Conservation (phyloP, 2,797 vertebrate genomes). For the Fratercula arctica region DNA sequence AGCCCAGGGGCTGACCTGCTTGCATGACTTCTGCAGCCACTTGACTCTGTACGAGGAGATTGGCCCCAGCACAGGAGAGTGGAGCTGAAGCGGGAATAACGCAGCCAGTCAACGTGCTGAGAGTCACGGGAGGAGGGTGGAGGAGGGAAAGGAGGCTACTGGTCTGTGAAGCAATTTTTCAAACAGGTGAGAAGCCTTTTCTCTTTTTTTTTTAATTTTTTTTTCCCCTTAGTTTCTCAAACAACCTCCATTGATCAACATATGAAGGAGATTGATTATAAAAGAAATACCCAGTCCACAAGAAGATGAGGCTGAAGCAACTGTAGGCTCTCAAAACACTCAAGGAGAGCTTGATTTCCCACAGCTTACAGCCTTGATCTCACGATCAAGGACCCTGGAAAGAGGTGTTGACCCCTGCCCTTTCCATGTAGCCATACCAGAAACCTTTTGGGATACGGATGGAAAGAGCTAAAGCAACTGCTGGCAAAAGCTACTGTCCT, state of each 20-base stretch:
- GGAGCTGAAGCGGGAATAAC: neutral
- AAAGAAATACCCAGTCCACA: neutral
- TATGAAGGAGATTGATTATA: slow-evolving; percentile 23
- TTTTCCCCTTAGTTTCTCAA: neutral
- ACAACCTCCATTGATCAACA: neutral
- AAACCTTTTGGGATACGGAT: fast-evolving
- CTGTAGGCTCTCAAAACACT: neutral
- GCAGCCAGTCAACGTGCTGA: neutral
- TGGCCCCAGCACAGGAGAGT: fast-evolving
- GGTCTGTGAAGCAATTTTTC: slow-evolving; percentile 55
- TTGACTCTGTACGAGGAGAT: slow-evolving; percentile 16
- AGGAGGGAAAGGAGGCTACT: neutral
- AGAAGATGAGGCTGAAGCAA: neutral
- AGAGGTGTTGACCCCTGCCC: neutral
- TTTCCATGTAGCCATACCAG: neutral
- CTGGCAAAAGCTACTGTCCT: neutral
- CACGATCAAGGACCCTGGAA: neutral
- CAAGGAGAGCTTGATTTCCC: neutral
- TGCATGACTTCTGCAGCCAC: neutral
- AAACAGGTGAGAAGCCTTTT: neutral
- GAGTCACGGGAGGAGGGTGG: neutral
- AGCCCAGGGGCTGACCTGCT: neutral
- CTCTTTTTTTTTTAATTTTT: neutral
- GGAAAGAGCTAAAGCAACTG: neutral
- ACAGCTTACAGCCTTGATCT: neutral